Evolutionary conservation across 2,888 invertebrate species (phyloP), one percentile per base, ranked within the genome.

Genomic region (Acleris cristana): DNA sequence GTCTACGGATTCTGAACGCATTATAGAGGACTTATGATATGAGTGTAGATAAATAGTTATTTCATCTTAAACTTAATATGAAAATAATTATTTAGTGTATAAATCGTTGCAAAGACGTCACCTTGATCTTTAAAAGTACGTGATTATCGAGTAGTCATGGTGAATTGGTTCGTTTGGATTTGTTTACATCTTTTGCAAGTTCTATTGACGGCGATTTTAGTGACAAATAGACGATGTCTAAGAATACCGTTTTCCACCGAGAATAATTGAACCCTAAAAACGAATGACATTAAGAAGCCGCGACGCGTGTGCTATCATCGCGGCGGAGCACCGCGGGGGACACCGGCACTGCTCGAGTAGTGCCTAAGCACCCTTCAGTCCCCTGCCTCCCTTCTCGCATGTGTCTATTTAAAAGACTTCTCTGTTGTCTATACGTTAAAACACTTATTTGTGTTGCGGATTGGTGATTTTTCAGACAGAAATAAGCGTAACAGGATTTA

Each of bases 301-400:
- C 48, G 65, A 56, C 21, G 61, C 66, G 55, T 66, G 66, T 66
- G 66, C 66, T 61, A 66, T 66, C 61, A 44, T 49, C n/a, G 61
- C 44, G 30, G 23, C 30, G 30, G 53, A 23, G 23, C 53, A n/a
- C 45, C 16, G 45, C 23, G 58, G 44, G 59, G 54, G 34, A 56
- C 56, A 23, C 34, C 55, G 44, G 56, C 21, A 7, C 53, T 26
- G 58, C 66, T 66, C 21, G 30, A 66, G 56, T 49, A 45, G 54
- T 26, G 59, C 40, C 45, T 58, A 21, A 66, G 66, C 44, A 56
- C 66, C 21, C 66, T 66, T 56, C 26, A 45, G 49, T n/a, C 61
- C 60, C 60, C 51, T 26, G 49, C 30, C 58, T 62, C 56, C 52
- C 63, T 48, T 58, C 58, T 40, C 45, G 61, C 61, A 55, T 61